These are phyloP conservation scores for Xanthia togata DNA, from an alignment of 2,888 invertebrate genomes.

Conservation along the genomic window DNA sequence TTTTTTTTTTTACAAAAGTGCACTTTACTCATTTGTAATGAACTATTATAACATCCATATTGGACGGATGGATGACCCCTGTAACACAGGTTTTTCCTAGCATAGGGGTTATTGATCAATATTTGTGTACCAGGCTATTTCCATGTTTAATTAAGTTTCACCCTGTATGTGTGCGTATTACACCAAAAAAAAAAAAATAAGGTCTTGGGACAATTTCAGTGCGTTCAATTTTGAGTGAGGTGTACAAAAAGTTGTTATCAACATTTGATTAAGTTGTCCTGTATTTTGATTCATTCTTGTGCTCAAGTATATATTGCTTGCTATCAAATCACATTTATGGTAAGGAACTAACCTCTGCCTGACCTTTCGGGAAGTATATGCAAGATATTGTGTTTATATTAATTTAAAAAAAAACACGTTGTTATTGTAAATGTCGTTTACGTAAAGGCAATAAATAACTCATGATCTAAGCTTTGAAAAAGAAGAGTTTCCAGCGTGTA, in stretches of 20 bases:
- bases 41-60: too few species aligned
- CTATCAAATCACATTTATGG: neutral
- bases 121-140: too few species aligned
- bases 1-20: too few species aligned
- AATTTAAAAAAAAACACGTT: neutral
- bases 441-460: neutral
- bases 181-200: too few species aligned
- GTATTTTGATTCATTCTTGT: neutral
- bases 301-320: neutral
- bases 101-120: too few species aligned
- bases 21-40: too few species aligned
- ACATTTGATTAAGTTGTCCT: neutral
- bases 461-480: neutral
- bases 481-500: neutral
- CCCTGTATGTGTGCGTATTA: too few species aligned
- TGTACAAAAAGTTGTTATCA: constrained; percentile 8
- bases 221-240: constrained; percentile 18
- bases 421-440: neutral
- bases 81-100: too few species aligned
- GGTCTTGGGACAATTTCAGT: constrained; percentile 20
- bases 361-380: too few species aligned
- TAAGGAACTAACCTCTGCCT: neutral
- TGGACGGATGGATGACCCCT: too few species aligned
- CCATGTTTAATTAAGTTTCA: too few species aligned
- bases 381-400: neutral